These are phyloP conservation scores for Amazona guildingii DNA, from an alignment of 2,113 vertebrate species.

Conservation along the genomic window DNA sequence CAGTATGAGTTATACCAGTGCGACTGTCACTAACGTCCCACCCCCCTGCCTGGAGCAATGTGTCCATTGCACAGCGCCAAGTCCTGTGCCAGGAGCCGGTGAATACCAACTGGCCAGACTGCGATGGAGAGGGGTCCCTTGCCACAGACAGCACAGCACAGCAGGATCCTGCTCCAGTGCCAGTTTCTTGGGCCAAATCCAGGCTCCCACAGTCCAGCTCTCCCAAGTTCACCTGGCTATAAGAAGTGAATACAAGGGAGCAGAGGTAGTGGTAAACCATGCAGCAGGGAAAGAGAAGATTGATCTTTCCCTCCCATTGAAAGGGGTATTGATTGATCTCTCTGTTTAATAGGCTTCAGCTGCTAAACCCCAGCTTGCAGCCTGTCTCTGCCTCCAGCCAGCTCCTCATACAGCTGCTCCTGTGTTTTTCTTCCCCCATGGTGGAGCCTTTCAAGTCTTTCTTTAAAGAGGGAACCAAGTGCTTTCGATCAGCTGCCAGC, in stretches of 20 bases:
- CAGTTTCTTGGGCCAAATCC: neutral
- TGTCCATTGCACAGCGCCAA: neutral
- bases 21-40: neutral
- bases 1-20: neutral
- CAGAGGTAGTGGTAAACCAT: neutral
- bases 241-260: neutral
- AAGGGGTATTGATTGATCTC: constrained; percentile 15
- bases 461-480: constrained; percentile 19
- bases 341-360: constrained; percentile 27
- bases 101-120: neutral
- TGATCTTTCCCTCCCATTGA: neutral
- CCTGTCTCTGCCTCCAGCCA: constrained; percentile 3
- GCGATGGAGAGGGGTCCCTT: neutral
- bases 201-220: neutral
- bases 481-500: constrained; percentile 3
- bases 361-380: neutral
- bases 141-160: neutral
- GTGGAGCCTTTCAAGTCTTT: constrained; percentile 9
- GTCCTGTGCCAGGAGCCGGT: neutral
- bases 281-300: neutral
- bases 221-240: neutral
- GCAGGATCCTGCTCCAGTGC: neutral
- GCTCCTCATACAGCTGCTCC: neutral
- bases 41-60: rapidly evolving
- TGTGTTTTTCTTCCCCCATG: neutral